Evolutionary conservation across 2,797 vertebrate genomes (phyloP), one percentile per base, ranked within the genome.

Genomic region (Gambusia yucatana): DNA sequence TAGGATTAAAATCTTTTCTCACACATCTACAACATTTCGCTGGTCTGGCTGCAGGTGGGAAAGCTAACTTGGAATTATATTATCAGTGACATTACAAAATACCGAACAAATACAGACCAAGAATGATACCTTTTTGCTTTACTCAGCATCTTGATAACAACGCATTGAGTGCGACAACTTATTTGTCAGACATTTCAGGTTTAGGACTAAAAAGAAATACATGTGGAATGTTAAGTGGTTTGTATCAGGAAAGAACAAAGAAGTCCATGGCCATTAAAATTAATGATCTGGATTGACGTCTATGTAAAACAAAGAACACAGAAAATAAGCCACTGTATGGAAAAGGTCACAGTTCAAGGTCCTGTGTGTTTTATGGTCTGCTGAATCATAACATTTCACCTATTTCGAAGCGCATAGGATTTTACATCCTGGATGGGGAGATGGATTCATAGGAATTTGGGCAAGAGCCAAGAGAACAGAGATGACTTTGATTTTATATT

Each of bases 221-320:
- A 84, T 52, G 78, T 83, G 93, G 93, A 95, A 95, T 94, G 91
- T 93, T 94, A 91, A 93, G 93, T 93, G 93, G 78, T 81, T 78
- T 74, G 75, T 90, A 91, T 92, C 89, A 81, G 82, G 92, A 90
- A 91, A 93, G 87, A 94, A 94, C 88, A 94, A 93, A 92, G 90
- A 83, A 91, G 88, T 87, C 89, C 75, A 85, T 86, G 91, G 81
- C 82, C 79, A 28, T 79, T 95, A 91, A 95, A 95, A 93, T 93
- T 88, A 92, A 94, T 94, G 93, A 92, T 89, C 93, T 91, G 83
- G 78, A 86, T 72, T 86, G 84, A 88, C 89, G 89, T 81, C 67
- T 83, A 90, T 39, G 50, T 82, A 86, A 92, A 90, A 89, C 88
- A 93, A 92, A 93, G 87, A 90, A 75, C 75, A 69, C 25, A 88